These are phyloP conservation scores for Actinemys pallida DNA, from an alignment of 2,113 vertebrate species.

Conservation along the genomic window DNA sequence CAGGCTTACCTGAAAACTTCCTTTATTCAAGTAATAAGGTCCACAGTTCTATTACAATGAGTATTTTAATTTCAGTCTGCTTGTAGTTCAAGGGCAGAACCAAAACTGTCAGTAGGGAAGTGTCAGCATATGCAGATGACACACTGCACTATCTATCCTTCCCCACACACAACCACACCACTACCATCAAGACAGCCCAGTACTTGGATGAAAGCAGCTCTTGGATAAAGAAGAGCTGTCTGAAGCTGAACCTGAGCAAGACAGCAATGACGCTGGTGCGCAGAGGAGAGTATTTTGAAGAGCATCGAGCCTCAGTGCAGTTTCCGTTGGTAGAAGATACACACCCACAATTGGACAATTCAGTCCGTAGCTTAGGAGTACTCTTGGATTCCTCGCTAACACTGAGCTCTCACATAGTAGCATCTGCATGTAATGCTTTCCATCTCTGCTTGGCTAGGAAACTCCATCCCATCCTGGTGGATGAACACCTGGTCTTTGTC, in stretches of 20 bases:
- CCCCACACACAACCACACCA: not conserved
- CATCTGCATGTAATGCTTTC: not conserved
- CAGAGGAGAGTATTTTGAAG: not conserved
- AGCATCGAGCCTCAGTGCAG: not conserved
- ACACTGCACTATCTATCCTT: not conserved
- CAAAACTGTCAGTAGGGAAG: not conserved
- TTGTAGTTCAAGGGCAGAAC: not conserved
- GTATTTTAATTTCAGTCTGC: conserved; percentile 12
- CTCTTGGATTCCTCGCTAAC: not conserved
- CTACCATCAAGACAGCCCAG: not conserved
- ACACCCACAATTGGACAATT: not conserved
- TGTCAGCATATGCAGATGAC: not conserved
- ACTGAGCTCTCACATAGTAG: not conserved
- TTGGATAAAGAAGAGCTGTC: not conserved
- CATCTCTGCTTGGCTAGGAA: not conserved
- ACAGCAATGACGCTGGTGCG: not conserved
- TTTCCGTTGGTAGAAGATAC: not conserved
- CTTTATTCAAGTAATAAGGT: not conserved
- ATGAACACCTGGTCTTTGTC: not conserved
- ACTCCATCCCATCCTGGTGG: not conserved
- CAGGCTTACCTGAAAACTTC: conserved; percentile 15
- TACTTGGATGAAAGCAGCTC: not conserved
- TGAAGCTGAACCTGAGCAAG: not conserved
- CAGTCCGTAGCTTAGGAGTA: not conserved
- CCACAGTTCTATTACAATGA: not conserved